Evolutionary conservation across 1,140 invertebrate species (phyloP).

Genomic region (Akabosia matsudoensis): DNA sequence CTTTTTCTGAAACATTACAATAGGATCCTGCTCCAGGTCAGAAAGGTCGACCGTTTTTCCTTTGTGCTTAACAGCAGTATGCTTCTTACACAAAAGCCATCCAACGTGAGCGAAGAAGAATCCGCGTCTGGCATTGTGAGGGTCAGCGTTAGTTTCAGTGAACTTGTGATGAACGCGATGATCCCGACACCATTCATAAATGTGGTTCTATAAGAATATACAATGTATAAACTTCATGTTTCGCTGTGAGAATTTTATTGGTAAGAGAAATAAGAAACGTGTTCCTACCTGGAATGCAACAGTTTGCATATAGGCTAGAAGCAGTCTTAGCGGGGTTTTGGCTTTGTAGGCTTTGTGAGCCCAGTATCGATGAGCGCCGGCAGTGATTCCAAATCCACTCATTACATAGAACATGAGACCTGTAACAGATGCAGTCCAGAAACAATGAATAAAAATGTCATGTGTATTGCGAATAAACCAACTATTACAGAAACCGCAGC

Average conservation of each 20-base stretch:
- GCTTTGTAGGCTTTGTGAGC: constrained; percentile 63
- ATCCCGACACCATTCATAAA: constrained; percentile 64
- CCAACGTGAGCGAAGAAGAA: constrained; percentile 96
- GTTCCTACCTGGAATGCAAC: constrained; percentile 57
- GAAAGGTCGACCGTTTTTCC: constrained; percentile 74
- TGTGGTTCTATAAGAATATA: constrained; percentile 58
- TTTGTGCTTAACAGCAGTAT: constrained; percentile 82
- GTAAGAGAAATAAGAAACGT: background rate
- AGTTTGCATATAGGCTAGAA: constrained; percentile 57
- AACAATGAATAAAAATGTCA: background rate
- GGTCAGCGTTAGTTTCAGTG: constrained; percentile 65
- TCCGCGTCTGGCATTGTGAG: constrained; percentile 72
- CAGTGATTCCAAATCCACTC: constrained; percentile 57
- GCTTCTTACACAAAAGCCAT: constrained; percentile 88
- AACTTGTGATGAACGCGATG: constrained; percentile 66
- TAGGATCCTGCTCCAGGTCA: constrained; percentile 76
- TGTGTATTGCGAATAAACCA: background rate
- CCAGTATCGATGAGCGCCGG: constrained; percentile 64
- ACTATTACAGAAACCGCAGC: background rate
- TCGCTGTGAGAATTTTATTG: too few species aligned
- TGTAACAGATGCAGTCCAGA: constrained; percentile 13
- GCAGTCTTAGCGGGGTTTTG: constrained; percentile 55
- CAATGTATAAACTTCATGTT: too few species aligned
- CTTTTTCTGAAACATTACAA: constrained; percentile 81
- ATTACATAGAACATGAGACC: constrained; percentile 50